These are phyloP conservation scores for Anarsia innoxiella DNA, from an alignment of 2,888 invertebrate species.

Conservation along the genomic window DNA sequence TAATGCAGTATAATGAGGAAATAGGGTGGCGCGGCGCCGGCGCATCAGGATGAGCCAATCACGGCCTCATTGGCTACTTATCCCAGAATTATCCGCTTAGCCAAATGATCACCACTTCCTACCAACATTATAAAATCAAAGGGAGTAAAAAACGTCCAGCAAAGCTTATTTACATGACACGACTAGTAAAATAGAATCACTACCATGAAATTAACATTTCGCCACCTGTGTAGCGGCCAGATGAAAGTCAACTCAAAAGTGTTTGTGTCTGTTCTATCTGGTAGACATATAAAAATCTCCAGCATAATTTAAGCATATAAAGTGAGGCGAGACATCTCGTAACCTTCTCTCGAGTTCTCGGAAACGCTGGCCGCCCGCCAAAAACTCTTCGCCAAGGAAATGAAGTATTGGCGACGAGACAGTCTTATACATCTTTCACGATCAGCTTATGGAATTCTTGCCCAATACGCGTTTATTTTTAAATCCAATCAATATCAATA, in stretches of 20 bases:
- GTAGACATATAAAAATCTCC: slow-evolving; percentile 48
- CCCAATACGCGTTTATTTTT: slow-evolving; percentile 50
- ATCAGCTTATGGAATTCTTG: slow-evolving; percentile 63
- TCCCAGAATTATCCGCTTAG: slow-evolving; percentile 4
- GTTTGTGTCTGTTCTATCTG: slow-evolving; percentile 18
- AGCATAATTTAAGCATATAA: slow-evolving; percentile 70
- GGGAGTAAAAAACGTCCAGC: neutral
- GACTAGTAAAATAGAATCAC: neutral
- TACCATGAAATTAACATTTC: too few species aligned
- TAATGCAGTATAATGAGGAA: slow-evolving; percentile 23
- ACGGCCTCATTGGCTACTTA: slow-evolving; percentile 7
- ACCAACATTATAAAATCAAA: too few species aligned
- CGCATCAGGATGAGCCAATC: slow-evolving; percentile 23
- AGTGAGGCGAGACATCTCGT: slow-evolving; percentile 68
- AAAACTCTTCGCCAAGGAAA: slow-evolving; percentile 54
- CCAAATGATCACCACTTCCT: neutral
- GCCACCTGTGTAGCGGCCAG: slow-evolving; percentile 1
- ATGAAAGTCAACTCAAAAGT: too few species aligned
- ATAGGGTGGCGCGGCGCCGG: slow-evolving; percentile 16
- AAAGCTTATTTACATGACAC: too few species aligned
- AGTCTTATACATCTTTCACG: slow-evolving; percentile 52
- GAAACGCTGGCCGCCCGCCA: slow-evolving; percentile 64
- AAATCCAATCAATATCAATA: slow-evolving; percentile 25
- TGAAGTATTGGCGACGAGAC: slow-evolving; percentile 63
- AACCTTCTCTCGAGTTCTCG: slow-evolving; percentile 71